These are phyloP conservation scores for Astropecten irregularis DNA, from an alignment of 53 echinoderm and acorn worm genomes.

Conservation along the genomic window DNA sequence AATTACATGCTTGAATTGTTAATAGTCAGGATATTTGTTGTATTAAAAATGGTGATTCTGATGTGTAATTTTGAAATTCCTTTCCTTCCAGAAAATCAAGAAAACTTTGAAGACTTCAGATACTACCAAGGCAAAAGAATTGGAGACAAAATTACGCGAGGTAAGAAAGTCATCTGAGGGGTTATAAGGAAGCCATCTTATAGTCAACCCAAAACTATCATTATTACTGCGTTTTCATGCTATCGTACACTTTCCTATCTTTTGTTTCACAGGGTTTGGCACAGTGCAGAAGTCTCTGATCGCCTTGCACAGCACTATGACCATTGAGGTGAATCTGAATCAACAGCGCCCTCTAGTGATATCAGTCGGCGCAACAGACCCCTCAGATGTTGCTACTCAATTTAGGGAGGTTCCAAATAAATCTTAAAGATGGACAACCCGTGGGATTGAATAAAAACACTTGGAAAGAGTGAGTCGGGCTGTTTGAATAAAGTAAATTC, in stretches of 20 bases:
- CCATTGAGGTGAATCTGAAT: slow-evolving; percentile 56
- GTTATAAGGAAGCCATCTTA: too few species aligned
- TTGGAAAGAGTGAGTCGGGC: too few species aligned
- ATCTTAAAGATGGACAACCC: neutral
- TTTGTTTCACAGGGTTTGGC: slow-evolving; percentile 59
- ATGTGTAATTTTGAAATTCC: too few species aligned
- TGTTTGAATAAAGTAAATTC: too few species aligned
- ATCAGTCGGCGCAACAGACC: slow-evolving; percentile 39
- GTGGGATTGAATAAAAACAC: too few species aligned
- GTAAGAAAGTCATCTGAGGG: slow-evolving; percentile 23
- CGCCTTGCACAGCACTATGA: slow-evolving; percentile 84
- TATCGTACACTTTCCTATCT: neutral
- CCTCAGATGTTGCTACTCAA: slow-evolving; percentile 26
- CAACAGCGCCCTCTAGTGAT: slow-evolving; percentile 64
- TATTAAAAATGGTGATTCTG: too few species aligned
- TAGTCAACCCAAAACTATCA: too few species aligned
- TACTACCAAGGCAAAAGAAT: slow-evolving; percentile 24
- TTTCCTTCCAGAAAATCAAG: slow-evolving; percentile 56
- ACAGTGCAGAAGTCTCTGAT: slow-evolving; percentile 73
- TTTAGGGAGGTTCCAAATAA: slow-evolving; percentile 22
- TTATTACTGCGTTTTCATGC: neutral
- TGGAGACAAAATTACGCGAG: slow-evolving; percentile 47
- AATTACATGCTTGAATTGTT: too few species aligned
- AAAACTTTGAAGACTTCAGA: slow-evolving; percentile 7
- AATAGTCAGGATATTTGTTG: too few species aligned